Evolutionary conservation across 2,888 invertebrate species (phyloP), one percentile per base, ranked within the genome.

Genomic region (Diadegma fenestrale): DNA sequence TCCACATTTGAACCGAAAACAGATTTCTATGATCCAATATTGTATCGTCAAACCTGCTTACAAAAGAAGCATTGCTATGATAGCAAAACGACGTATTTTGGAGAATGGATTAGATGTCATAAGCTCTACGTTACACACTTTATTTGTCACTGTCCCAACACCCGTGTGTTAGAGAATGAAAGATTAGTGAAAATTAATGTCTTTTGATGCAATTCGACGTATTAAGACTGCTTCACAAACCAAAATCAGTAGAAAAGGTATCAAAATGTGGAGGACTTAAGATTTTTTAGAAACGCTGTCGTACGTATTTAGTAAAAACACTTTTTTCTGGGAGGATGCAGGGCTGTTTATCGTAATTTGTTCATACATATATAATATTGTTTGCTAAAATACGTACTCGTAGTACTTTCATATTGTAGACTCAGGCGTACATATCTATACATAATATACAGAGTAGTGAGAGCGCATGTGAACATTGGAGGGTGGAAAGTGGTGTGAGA

Each of bases 401-500:
- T 14, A 41, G 26, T 51, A 54, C 76, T 54, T 41, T 12, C 45
- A 12, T 66, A 19, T 33, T 30, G n/a, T 37, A 45, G 33, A 45
- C 19, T 33, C 26, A 68, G 17, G 45, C 14, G 66, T 58, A 33
- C 54, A 72, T 77, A 51, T 19, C 43, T 64, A 51, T 71, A 17
- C 61, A 61, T 71, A 19, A 76, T 64, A 73, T 26, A 77, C 48
- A 61, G 78, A 82, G 66, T 78, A 66, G 81, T 51, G 45, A 68
- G 82, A 68, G 82, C 73, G 54, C 66, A 75, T 73, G 63, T 58
- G 85, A 71, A 77, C 51, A 84, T 73, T 68, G 84, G 78, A 84
- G 78, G 75, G 66, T 33, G 54, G 76, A 79, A 54, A 80, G 43
- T 30, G 43, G 80, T 43, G 51, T 37, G 80, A 76, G 66, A 72